Percentiles rank a stretch among this genome's conserved stretches.
phyloP scores from a whole-genome alignment of 1,140 invertebrate genomes.

The Medauroidea extradentata region DNA sequence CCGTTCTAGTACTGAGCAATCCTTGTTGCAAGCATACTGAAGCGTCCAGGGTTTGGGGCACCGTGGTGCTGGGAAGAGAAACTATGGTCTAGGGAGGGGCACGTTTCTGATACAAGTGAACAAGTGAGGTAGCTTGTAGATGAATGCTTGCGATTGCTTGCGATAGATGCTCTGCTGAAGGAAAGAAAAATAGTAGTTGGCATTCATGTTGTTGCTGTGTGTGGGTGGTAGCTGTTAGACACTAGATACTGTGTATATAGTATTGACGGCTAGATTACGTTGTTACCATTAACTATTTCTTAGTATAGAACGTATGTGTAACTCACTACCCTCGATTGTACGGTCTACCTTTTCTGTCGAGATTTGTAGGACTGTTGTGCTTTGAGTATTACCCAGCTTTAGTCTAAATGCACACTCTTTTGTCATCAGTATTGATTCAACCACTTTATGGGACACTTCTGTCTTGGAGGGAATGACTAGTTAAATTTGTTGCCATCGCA shows the following conservation, averaged over 20 bases:
- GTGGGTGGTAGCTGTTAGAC: constrained; percentile 15
- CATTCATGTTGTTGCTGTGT: constrained; percentile 21
- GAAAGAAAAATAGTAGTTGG: constrained; percentile 18
- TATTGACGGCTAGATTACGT: constrained; percentile 13
- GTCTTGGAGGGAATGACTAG: constrained; percentile 10
- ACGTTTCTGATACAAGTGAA: constrained; percentile 17
- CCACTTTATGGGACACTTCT: constrained; percentile 25
- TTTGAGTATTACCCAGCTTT: constrained; percentile 18
- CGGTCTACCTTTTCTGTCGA: constrained; percentile 16
- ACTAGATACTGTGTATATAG: constrained; percentile 13
- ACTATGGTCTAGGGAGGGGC: constrained; percentile 20
- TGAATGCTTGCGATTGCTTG: constrained; percentile 21
- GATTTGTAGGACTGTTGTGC: constrained; percentile 14
- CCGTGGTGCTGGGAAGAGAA: constrained; percentile 17
- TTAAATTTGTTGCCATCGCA: background rate
- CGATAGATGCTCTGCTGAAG: constrained; percentile 19
- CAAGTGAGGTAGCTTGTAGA: constrained; percentile 22
- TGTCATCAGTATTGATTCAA: constrained; percentile 14
- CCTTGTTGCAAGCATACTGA: constrained; percentile 22
- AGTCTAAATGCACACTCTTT: constrained; percentile 17
- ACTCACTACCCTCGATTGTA: constrained; percentile 16
- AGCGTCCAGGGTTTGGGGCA: constrained; percentile 15
- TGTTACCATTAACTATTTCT: constrained; percentile 14
- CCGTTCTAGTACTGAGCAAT: constrained; percentile 23
- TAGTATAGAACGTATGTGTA: constrained; percentile 15